These are phyloP conservation scores for Drosophila suboccidentalis DNA, from an alignment of 2,888 invertebrate genomes.

Conservation along the genomic window DNA sequence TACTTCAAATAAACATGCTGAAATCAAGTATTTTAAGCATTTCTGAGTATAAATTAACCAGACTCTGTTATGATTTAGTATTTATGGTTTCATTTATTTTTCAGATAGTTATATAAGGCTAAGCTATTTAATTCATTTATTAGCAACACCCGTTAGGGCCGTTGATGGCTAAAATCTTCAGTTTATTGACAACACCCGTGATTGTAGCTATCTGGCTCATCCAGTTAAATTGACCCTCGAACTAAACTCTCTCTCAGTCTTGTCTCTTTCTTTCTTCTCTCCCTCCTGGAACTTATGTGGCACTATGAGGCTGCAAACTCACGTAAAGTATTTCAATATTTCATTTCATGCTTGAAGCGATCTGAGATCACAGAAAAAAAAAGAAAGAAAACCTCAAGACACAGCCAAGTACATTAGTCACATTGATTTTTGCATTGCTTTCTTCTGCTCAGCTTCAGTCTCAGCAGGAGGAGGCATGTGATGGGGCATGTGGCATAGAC, in stretches of 20 bases:
- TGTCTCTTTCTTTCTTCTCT: too few species aligned
- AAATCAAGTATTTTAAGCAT: too few species aligned
- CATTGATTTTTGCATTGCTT: slow-evolving; percentile 58
- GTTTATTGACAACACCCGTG: too few species aligned
- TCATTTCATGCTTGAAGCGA: slow-evolving; percentile 35
- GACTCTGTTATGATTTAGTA: too few species aligned
- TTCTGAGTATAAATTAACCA: too few species aligned
- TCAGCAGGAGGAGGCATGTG: not conserved
- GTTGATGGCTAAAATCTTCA: too few species aligned
- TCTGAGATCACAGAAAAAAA: slow-evolving; percentile 2
- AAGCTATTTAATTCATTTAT: too few species aligned
- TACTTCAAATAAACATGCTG: too few species aligned
- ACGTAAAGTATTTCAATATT: slow-evolving; percentile 38
- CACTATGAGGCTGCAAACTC: slow-evolving; percentile 3
- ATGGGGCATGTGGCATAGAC: slow-evolving; percentile 18
- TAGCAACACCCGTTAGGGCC: too few species aligned
- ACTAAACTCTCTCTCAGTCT: not conserved
- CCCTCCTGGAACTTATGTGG: not conserved
- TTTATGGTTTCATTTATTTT: too few species aligned
- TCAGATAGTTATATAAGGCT: too few species aligned
- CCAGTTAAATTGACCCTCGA: slow-evolving; percentile 6
- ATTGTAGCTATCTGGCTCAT: slow-evolving; percentile 33
- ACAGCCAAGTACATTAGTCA: slow-evolving; percentile 43
- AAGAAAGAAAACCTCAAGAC: not conserved
- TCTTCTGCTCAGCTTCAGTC: not conserved